Conservation (phyloP, 2,888 invertebrate species). For the Scrobipalpa atriplicella region DNA sequence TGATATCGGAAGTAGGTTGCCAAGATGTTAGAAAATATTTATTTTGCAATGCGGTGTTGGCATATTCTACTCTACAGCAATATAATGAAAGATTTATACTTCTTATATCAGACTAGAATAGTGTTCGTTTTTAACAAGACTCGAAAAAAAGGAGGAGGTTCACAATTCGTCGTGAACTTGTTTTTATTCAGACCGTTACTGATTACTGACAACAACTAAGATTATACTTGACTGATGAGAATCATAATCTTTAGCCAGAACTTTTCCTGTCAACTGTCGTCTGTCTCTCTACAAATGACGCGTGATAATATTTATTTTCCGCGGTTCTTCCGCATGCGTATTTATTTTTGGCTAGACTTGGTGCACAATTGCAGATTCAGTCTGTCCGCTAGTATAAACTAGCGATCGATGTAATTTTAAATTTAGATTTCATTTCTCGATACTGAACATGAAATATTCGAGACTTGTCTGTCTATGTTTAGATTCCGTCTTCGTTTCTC, state of each 20-base stretch:
- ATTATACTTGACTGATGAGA: neutral
- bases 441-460: neutral
- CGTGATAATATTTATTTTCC: conserved; percentile 5
- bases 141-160: no score
- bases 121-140: no score
- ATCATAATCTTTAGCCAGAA: neutral
- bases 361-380: neutral
- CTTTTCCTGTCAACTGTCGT: neutral
- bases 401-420: neutral
- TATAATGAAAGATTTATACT: no score
- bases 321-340: conserved; percentile 14
- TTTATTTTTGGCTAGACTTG: conserved; percentile 4
- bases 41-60: neutral
- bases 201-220: neutral
- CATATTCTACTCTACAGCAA: neutral
- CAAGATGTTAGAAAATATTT: neutral
- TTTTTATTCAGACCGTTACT: neutral
- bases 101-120: no score
- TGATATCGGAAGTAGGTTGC: neutral
- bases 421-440: neutral
- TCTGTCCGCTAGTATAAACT: neutral
- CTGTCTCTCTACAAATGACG: neutral
- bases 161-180: no score
- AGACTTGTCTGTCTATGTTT: conserved; percentile 20
- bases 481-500: conserved; percentile 16